Conservation (phyloP, 2,113 vertebrate species). For the Crotalus viridis region DNA sequence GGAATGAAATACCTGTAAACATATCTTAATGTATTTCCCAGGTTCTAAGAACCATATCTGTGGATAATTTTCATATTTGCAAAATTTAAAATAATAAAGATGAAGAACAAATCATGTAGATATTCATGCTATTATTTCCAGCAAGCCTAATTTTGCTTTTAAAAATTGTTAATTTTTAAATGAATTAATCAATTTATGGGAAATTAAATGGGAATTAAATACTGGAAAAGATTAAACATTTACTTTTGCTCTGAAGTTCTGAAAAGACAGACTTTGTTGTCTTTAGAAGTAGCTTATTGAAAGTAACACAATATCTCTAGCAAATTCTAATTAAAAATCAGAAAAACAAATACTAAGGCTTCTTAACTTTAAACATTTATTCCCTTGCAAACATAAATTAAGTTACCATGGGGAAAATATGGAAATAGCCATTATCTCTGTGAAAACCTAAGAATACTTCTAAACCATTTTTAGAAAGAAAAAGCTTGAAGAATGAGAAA, state of each 20-base stretch:
- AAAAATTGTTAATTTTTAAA: background rate
- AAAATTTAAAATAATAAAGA: background rate
- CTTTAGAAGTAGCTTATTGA: background rate
- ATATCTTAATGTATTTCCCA: background rate
- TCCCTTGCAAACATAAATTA: background rate
- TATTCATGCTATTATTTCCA: background rate
- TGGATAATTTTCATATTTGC: background rate
- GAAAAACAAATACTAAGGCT: background rate
- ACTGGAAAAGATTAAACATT: background rate
- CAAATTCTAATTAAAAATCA: background rate
- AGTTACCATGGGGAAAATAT: background rate
- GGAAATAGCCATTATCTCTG: background rate
- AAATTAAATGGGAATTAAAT: background rate
- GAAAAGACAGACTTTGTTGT: background rate
- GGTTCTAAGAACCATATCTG: background rate
- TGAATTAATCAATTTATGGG: background rate
- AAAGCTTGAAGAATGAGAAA: background rate
- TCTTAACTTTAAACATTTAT: constrained; percentile 3
- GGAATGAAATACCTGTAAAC: background rate
- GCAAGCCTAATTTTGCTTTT: background rate
- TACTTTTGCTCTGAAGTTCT: background rate
- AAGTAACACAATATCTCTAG: background rate
- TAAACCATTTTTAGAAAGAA: background rate
- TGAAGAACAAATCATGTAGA: background rate
- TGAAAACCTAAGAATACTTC: background rate